Evolutionary conservation across 2,888 invertebrate genomes (phyloP).

Genomic region (Allygus modestus): DNA sequence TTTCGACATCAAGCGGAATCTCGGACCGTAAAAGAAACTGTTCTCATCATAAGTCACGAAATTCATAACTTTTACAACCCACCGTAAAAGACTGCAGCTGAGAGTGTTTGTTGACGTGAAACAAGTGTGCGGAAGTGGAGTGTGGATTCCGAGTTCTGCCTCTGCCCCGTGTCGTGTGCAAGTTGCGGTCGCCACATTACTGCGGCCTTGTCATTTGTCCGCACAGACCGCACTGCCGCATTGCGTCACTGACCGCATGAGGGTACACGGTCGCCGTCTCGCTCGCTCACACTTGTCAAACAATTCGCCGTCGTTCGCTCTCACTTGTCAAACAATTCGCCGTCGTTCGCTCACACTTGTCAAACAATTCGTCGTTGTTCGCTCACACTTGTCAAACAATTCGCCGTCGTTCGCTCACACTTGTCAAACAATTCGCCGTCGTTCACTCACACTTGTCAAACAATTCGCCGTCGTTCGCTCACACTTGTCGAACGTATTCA

Average conservation of each 20-base stretch:
- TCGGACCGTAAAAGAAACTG: constrained; percentile 29
- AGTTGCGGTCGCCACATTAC: constrained; percentile 15
- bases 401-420: no score
- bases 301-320: no score
- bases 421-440: no score
- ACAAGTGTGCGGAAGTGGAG: constrained; percentile 15
- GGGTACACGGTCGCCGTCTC: background rate
- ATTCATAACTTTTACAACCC: constrained; percentile 44
- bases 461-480: no score
- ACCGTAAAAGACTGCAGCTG: constrained; percentile 12
- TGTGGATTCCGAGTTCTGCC: background rate
- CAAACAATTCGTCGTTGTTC: no score
- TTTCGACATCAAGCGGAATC: constrained; percentile 23
- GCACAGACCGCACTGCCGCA: background rate
- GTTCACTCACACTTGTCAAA: no score
- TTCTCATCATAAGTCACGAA: constrained; percentile 25
- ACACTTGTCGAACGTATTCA: no score
- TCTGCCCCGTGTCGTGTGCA: background rate
- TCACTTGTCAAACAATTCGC: no score
- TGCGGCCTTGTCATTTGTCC: constrained; percentile 6
- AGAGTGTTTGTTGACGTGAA: background rate
- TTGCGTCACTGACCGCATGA: constrained; percentile 20
- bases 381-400: no score
- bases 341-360: no score
- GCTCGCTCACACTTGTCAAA: background rate